Conservation (phyloP, 2,797 vertebrate genomes). For the Cichlasoma orientale region DNA sequence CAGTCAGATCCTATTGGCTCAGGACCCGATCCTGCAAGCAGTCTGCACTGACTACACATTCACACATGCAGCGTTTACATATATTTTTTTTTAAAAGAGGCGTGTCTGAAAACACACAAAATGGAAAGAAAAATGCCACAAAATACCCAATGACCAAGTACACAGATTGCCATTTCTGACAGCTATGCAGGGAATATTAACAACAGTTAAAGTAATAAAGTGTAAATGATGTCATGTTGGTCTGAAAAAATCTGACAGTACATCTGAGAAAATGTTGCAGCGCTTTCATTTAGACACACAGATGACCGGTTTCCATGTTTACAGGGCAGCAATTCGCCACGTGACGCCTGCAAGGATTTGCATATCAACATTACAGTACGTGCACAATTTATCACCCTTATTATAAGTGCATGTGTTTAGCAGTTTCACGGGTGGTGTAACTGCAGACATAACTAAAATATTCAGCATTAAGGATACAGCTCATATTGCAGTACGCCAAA, state of each 20-base stretch:
- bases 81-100: no score
- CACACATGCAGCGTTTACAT: no score
- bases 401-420: not conserved
- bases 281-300: not conserved
- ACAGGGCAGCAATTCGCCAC: not conserved
- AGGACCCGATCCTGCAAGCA: no score
- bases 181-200: no score
- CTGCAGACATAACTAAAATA: not conserved
- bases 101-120: no score
- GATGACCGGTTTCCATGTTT: rapidly evolving
- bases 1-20: no score
- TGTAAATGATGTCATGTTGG: rapidly evolving
- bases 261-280: not conserved
- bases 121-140: no score
- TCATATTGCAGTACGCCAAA: rapidly evolving
- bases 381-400: not conserved
- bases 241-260: not conserved
- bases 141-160: no score
- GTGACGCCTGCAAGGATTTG: not conserved
- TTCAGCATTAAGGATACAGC: rapidly evolving
- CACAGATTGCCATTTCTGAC: no score
- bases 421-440: not conserved
- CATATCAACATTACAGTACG: rapidly evolving
- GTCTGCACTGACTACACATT: no score
- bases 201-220: not conserved